Evolutionary conservation across 92 coral and sea anemone genomes (phyloP), one percentile per base, ranked within the genome.

Genomic region (Epizoanthus fatuus): DNA sequence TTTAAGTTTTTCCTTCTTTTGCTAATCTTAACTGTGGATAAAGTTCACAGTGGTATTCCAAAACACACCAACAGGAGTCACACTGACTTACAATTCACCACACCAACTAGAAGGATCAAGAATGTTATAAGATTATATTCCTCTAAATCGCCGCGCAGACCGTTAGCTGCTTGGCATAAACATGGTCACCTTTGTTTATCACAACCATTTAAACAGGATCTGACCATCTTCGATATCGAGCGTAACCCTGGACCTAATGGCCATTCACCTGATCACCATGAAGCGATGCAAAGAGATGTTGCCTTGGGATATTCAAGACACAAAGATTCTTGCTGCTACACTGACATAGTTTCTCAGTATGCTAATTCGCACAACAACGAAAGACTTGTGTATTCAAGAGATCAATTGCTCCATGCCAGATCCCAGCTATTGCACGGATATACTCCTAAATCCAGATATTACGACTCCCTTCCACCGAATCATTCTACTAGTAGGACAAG

Each of bases 111-210:
- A 32, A 2, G 39, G 68, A 29, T 64, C 42, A 64, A 64, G 69
- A 25, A 64, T 64, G 16, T 20, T 9, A 7, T 5, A 62, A 47
- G 52, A 6, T 47, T 47, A 47, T 47, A 47, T 47, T 47, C 52
- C 32, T 62, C 67, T 13, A 62, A 19, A 16, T 11, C 38, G n/a
- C 4, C 42, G n/a, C 15, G 16, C 69, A 4, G 69, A 64, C 16
- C 44, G n/a, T 4, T 29, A 7, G 44, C n/a, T 64, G 68, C 68
- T 63, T 63, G 68, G 68, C 68, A 63, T 63, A 64, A 64, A 64
- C 69, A 64, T 32, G 69, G 69, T 1, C 69, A 64, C 5, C 69
- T 64, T 6, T 9, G 42, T 8, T 63, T 63, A 22, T 25, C 69
- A 63, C 69, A 8, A 29, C 69, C 69, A 29, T 29, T 25, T 22